Conservation (phyloP, 2,888 invertebrate species). For the Onthophagus sagittarius region DNA sequence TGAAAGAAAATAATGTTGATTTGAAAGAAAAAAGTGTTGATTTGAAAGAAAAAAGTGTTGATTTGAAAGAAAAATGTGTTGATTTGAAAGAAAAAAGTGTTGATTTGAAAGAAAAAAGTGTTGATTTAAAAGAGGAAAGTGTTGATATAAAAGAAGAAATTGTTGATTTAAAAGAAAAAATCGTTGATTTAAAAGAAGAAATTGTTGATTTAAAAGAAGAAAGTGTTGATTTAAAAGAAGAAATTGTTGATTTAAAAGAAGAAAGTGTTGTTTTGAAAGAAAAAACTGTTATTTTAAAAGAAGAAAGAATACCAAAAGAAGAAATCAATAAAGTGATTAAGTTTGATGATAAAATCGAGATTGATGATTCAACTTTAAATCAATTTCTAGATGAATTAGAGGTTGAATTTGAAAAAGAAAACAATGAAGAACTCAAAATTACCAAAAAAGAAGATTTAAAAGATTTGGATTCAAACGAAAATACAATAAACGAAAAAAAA, state of each 20-base stretch:
- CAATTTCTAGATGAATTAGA: conserved; percentile 44
- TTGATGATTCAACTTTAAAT: conserved; percentile 44
- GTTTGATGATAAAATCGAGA: conserved; percentile 39
- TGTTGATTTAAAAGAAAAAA: conserved; percentile 10
- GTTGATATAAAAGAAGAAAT: conserved; percentile 2
- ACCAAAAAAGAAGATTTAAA: background rate
- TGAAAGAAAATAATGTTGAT: conserved; percentile 24
- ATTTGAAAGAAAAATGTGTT: background rate
- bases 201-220: conserved; percentile 15
- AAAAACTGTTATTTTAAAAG: background rate
- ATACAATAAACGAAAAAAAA: background rate
- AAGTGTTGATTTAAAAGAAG: conserved; percentile 14
- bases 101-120: conserved; percentile 4
- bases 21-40: background rate
- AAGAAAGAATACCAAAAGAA: background rate
- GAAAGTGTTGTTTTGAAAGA: background rate
- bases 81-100: too few species aligned
- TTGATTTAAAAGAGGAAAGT: conserved; percentile 6
- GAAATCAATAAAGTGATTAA: conserved; percentile 29
- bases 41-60: background rate
- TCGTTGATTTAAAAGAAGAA: too few species aligned
- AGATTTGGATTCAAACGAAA: background rate
- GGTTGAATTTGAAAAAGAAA: conserved; percentile 33
- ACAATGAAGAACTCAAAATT: conserved; percentile 11
- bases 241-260: conserved; percentile 24